Conservation (phyloP, 1,140 invertebrate genomes). For the Temnothorax curvispinosus region DNA sequence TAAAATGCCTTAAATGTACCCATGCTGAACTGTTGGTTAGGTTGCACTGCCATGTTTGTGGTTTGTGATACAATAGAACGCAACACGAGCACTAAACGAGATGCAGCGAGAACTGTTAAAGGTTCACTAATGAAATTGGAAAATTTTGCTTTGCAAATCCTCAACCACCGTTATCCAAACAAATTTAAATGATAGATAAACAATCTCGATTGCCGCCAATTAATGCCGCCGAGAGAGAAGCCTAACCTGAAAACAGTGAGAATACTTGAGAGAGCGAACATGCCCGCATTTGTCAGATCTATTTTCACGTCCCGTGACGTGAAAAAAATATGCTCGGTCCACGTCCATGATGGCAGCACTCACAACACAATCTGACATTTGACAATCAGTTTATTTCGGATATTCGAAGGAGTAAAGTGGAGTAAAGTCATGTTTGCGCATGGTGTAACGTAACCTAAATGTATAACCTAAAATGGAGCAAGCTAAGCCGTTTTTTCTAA, state of each 20-base stretch:
- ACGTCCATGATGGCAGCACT: too few relatives aligned
- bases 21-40: constrained; percentile 77
- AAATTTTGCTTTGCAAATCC: background rate
- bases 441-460: too few relatives aligned
- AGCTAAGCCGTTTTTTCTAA: constrained; percentile 72
- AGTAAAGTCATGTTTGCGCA: too few relatives aligned
- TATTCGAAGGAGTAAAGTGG: too few relatives aligned
- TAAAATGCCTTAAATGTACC: constrained; percentile 62
- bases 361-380: too few relatives aligned
- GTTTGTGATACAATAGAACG: constrained; percentile 50
- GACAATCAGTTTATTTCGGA: too few relatives aligned
- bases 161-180: background rate
- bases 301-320: too few relatives aligned
- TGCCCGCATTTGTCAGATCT: too few relatives aligned
- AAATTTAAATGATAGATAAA: background rate
- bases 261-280: too few relatives aligned
- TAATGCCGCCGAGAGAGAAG: too few relatives aligned
- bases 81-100: background rate
- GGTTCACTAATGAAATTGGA: background rate
- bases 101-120: background rate
- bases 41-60: constrained; percentile 76
- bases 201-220: background rate
- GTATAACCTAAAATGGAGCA: constrained; percentile 69
- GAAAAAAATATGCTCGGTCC: too few relatives aligned
- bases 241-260: too few relatives aligned